Base-by-base conservation (phyloP, 2,797 vertebrate species). In the Pangasius macronema region DNA sequence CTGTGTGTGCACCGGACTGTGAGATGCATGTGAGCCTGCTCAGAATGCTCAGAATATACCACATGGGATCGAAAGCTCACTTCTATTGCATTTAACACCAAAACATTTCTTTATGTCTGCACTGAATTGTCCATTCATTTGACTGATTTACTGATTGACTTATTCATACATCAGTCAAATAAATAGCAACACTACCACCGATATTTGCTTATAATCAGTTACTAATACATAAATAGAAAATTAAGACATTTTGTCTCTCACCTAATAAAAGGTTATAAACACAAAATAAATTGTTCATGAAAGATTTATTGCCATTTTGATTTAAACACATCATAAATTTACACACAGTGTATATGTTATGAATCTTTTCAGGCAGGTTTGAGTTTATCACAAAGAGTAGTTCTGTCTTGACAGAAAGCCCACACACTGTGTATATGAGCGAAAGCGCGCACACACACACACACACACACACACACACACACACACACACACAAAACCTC, bases 1-100 rank as follows among this genome's bases (percentile, higher is more conserved):
- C 82, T n/a, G 16, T 7, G 30, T 55, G 70, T 89, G 91, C 85
- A 89, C 89, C 86, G 80, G 76, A 89, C 90, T 72, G 51, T 88
- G 65, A 80, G 76, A 86, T 83, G 61, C 65, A 80, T 27, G 24
- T 42, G 63, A 68, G 57, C 65, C 39, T 0, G 14, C 65, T 22
- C 13, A 3, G 36, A 42, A 81, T 27, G 5, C 36, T 49, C 39
- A 0, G 42, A 79, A 57, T 16, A 36, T 57, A 53, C 72, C 36
- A 20, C 53, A 39, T 0, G 22, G 30, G 55, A 36, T 33, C 49
- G 7, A 85, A 82, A 67, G 27, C 57, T 18, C 39, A 33, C 24
- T 65, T 67, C 30, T 67, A 10, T 33, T 36, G 20, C 10, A 42
- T 46, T 51, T 36, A 49, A 63, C 24, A 55, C 42, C 42, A 5